Evolutionary conservation across 2,113 vertebrate species (phyloP).

Genomic region (Gambusia affinis): DNA sequence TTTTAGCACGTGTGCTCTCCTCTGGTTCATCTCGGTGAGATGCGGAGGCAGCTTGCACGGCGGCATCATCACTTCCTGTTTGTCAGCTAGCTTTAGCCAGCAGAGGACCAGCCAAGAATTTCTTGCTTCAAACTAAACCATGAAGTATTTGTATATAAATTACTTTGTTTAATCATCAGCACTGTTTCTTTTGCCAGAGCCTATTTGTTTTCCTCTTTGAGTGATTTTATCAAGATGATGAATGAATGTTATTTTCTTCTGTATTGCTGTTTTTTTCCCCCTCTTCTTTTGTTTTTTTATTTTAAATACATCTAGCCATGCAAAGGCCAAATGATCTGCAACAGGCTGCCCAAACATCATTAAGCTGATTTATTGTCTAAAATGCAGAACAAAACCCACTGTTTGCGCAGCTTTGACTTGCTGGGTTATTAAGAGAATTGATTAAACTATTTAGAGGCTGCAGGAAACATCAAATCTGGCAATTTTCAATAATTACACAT

Average conservation of each 20-base stretch:
- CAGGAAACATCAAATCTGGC: conserved; percentile 14
- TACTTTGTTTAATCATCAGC: conserved; percentile 6
- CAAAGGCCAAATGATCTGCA: conserved; percentile 41
- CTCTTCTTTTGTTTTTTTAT: conserved; percentile 13
- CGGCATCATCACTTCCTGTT: neutral
- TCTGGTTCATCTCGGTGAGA: neutral
- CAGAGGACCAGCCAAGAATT: neutral
- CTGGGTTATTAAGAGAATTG: conserved; percentile 46
- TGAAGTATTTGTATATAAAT: conserved; percentile 1
- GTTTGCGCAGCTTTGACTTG: conserved; percentile 35
- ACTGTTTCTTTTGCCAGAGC: neutral
- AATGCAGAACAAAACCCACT: conserved; percentile 25
- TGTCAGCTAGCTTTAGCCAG: neutral
- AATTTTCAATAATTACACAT: neutral
- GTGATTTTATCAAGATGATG: conserved; percentile 51
- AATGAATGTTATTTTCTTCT: conserved; percentile 26
- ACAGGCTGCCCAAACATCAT: conserved; percentile 39
- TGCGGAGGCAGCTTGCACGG: neutral
- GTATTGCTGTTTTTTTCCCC: conserved; percentile 46
- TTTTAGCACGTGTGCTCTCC: conserved; percentile 8
- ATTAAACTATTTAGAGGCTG: conserved; percentile 28
- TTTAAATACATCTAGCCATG: conserved; percentile 58
- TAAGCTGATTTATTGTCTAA: conserved; percentile 60
- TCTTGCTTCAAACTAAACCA: conserved; percentile 3
- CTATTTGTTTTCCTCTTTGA: conserved; percentile 12